phyloP scores from a whole-genome alignment of 2,888 invertebrate species.

The Pogonocherus hispidulus region DNA sequence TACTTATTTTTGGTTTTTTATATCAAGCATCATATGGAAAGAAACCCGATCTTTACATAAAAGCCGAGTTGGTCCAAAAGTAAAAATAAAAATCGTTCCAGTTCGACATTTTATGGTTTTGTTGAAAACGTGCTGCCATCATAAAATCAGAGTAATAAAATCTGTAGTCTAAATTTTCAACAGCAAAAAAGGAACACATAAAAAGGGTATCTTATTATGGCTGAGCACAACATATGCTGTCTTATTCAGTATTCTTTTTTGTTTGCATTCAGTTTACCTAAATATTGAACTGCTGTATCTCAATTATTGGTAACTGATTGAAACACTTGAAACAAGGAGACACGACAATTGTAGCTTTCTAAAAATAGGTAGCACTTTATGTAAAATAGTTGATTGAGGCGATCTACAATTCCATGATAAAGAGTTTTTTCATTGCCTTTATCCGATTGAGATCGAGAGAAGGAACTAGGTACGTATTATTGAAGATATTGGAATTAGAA shows the following conservation, averaged over 20 bases:
- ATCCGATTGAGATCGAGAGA: too few species aligned
- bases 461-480: too few species aligned
- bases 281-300: background rate
- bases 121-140: constrained; percentile 17
- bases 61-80: constrained; percentile 2
- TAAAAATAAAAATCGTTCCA: constrained; percentile 1
- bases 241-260: background rate
- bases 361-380: too few species aligned
- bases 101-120: constrained; percentile 13
- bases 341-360: too few species aligned
- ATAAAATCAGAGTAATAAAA: constrained; percentile 22
- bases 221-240: background rate
- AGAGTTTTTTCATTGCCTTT: too few species aligned
- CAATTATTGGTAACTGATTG: too few species aligned
- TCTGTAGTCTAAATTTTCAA: constrained; percentile 22
- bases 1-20: too few species aligned
- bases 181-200: constrained; percentile 14
- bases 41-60: background rate
- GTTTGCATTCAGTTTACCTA: background rate
- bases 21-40: background rate
- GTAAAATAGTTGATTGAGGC: too few species aligned
- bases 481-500: too few species aligned
- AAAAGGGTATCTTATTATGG: constrained; percentile 16
- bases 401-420: too few species aligned
- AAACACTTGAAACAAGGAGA: too few species aligned